These are phyloP conservation scores for Lamprotornis superbus DNA, from an alignment of 2,113 vertebrate species.

Conservation along the genomic window DNA sequence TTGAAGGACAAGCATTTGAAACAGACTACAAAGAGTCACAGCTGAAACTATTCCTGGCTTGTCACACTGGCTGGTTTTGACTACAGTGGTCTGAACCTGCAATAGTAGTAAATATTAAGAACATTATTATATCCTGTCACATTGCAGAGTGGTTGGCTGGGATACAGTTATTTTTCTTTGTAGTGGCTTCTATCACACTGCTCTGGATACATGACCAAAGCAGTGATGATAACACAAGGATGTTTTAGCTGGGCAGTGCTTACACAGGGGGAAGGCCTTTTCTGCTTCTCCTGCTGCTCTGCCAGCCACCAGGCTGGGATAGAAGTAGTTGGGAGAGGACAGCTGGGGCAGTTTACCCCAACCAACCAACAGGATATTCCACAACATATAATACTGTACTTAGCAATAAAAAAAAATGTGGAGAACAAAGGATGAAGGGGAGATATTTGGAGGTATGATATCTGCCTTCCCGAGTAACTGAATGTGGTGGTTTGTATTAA, in stretches of 20 bases:
- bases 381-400: background rate
- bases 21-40: background rate
- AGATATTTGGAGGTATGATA: background rate
- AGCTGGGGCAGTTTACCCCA: background rate
- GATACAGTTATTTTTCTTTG: background rate
- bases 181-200: background rate
- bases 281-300: background rate
- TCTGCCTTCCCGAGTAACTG: background rate
- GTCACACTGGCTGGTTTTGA: background rate
- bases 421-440: background rate
- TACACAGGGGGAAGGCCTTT: background rate
- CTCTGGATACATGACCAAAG: background rate
- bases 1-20: background rate
- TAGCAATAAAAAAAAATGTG: background rate
- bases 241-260: background rate
- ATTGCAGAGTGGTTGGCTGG: background rate
- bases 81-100: background rate
- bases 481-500: too few relatives aligned
- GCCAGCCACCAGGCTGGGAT: accelerated
- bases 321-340: background rate
- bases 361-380: too few relatives aligned
- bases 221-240: background rate
- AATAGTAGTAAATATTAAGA: background rate
- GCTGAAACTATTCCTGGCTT: background rate
- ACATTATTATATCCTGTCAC: background rate